phyloP scores from a whole-genome alignment of 2,797 vertebrate genomes.

The Lepus townsendii region DNA sequence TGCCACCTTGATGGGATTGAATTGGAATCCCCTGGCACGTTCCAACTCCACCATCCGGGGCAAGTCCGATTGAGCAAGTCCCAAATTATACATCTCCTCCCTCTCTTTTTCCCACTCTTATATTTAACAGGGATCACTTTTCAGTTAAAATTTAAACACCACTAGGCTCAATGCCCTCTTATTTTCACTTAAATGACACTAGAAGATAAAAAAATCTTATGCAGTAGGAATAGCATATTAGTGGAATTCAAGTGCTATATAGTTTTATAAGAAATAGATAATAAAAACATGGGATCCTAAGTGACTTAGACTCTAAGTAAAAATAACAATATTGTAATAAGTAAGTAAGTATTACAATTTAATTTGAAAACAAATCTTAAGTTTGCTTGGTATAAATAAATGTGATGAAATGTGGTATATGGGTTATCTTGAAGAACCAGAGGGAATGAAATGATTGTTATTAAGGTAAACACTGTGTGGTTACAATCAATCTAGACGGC shows the following conservation, averaged over 20 bases:
- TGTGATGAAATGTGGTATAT: background rate
- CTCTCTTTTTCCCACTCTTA: too few species aligned
- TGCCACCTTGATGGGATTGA: too few species aligned
- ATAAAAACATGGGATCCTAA: slow-evolving; percentile 39
- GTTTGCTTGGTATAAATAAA: background rate
- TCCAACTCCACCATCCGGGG: too few species aligned
- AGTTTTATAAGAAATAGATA: background rate
- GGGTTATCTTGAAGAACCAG: background rate
- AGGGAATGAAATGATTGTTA: background rate
- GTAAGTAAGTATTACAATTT: background rate
- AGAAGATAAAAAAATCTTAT: background rate
- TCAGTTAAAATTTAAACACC: too few species aligned
- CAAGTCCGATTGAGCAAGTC: too few species aligned
- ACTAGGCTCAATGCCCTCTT: too few species aligned
- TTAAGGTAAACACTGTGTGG: background rate
- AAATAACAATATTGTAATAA: background rate
- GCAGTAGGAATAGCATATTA: background rate
- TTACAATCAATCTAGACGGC: background rate
- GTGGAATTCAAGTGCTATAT: background rate
- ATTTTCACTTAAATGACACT: background rate
- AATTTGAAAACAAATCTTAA: background rate
- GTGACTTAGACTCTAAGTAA: slow-evolving; percentile 45
- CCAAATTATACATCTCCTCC: too few species aligned
- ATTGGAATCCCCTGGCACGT: too few species aligned
- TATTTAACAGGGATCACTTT: too few species aligned